These are phyloP conservation scores for Coenonympha glycerion DNA, from an alignment of 2,888 invertebrate species.

Conservation along the genomic window DNA sequence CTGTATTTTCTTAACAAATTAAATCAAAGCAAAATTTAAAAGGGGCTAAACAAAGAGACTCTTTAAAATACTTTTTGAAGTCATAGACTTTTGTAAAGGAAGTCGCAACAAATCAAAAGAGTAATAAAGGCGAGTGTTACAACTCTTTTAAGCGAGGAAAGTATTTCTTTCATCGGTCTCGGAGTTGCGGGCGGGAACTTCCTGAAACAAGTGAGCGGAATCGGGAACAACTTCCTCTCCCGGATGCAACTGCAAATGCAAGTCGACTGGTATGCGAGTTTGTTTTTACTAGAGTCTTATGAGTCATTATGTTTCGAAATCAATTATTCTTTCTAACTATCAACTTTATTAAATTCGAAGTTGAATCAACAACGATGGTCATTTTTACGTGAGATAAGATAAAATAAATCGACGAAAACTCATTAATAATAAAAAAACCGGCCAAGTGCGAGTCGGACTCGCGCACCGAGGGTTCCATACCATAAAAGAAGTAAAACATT, in stretches of 20 bases:
- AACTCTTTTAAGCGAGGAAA: constrained; percentile 34
- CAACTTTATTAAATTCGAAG: too few species aligned
- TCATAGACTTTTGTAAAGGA: constrained; percentile 35
- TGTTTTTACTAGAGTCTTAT: constrained; percentile 19
- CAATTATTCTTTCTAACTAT: too few species aligned
- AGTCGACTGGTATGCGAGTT: constrained; percentile 26
- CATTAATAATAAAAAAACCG: too few species aligned
- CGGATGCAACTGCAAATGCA: constrained; percentile 40
- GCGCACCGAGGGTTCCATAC: too few species aligned
- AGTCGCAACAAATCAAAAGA: constrained; percentile 43
- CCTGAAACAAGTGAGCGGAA: constrained; percentile 52
- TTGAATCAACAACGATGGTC: too few species aligned
- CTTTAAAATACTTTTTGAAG: constrained; percentile 15
- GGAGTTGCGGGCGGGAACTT: constrained; percentile 52
- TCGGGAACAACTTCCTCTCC: constrained; percentile 56
- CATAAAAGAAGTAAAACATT: too few species aligned
- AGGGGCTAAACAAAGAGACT: constrained; percentile 3
- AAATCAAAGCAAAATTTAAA: background rate
- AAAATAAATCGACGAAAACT: too few species aligned
- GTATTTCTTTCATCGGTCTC: constrained; percentile 61
- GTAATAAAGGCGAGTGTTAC: constrained; percentile 50
- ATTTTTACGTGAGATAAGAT: too few species aligned
- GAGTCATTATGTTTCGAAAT: constrained; percentile 7
- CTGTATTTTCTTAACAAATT: background rate
- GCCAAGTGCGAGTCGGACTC: too few species aligned